Base-by-base conservation (phyloP, 2,797 vertebrate species). In the Naso thynnoides region DNA sequence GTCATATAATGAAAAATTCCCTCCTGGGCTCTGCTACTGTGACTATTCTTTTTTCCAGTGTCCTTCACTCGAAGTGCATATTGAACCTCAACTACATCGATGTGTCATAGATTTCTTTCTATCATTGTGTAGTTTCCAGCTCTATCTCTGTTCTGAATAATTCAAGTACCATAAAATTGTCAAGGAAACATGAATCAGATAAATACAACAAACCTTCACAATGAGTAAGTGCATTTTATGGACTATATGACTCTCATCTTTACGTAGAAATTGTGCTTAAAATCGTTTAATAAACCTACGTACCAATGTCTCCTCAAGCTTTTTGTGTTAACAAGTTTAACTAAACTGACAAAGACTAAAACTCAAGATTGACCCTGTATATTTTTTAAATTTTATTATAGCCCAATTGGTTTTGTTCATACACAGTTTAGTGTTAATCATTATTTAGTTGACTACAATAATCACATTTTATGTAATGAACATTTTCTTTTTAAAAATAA, bases 221-320 rank as follows among this genome's bases (percentile, higher is more conserved):
- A 50, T 0, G 1, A 67, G 50, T 59, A 23, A 63, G 14, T 10
- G 44, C 11, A 21, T 10, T 57, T 27, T 0, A 0, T 23, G 26
- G 44, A 64, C 59, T 69, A 39, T 0, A 6, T 39, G 39, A 15
- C 42, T 74, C 62, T 53, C 67, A 60, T 13, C 42, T 70, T 48
- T 3, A 53, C 31, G 0, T 42, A 55, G 38, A 49, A 41, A 24
- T 7, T 76, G n/a, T 19, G 8, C 39, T 55, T 62, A 21, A 45
- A 19, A 38, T n/a, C n/a, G n/a, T n/a, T n/a, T n/a, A n/a, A n/a
- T n/a, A n/a, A n/a, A n/a, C n/a, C n/a, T n/a, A n/a, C n/a, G n/a
- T n/a, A n/a, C n/a, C n/a, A n/a, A n/a, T n/a, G n/a, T n/a, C n/a
- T n/a, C n/a, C n/a, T n/a, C n/a, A n/a, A n/a, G n/a, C n/a, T n/a